phyloP scores from a whole-genome alignment of 2,113 vertebrate species.

The Silurus glanis region DNA sequence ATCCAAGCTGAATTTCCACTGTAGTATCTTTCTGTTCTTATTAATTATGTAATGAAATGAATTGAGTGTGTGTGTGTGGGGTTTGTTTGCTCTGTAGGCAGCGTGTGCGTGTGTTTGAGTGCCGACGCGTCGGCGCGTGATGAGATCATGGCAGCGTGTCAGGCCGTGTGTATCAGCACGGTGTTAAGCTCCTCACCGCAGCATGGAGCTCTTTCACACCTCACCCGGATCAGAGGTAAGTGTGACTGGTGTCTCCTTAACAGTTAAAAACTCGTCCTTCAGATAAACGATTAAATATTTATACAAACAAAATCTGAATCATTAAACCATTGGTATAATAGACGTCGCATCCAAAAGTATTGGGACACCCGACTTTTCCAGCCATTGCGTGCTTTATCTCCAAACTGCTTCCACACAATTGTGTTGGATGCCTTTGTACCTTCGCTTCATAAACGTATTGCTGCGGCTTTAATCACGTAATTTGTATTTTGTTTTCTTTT shows the following conservation, averaged over 20 bases:
- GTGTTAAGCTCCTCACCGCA: slow-evolving; percentile 46
- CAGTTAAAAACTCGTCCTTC: too few species aligned
- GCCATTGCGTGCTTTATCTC: too few species aligned
- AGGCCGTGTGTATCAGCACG: slow-evolving; percentile 68
- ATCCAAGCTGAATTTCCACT: too few species aligned
- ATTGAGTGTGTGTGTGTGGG: not conserved
- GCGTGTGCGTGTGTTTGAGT: slow-evolving; percentile 74
- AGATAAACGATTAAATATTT: not conserved
- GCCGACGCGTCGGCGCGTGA: slow-evolving; percentile 64
- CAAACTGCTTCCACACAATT: too few species aligned
- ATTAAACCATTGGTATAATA: not conserved
- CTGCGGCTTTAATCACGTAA: too few species aligned
- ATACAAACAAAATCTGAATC: not conserved
- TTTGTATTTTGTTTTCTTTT: too few species aligned
- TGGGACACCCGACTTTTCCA: too few species aligned
- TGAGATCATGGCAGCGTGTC: slow-evolving; percentile 75
- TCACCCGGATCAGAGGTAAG: slow-evolving; percentile 48
- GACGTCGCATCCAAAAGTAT: too few species aligned
- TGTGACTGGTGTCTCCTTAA: not conserved
- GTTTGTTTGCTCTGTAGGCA: slow-evolving; percentile 58
- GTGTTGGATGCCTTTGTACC: too few species aligned
- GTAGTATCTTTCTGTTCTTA: too few species aligned
- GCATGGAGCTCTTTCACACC: slow-evolving; percentile 46
- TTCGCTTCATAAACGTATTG: too few species aligned
- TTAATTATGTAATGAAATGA: too few species aligned